Conservation (phyloP, 1,140 invertebrate genomes). For the Diachasmimorpha longicaudata region DNA sequence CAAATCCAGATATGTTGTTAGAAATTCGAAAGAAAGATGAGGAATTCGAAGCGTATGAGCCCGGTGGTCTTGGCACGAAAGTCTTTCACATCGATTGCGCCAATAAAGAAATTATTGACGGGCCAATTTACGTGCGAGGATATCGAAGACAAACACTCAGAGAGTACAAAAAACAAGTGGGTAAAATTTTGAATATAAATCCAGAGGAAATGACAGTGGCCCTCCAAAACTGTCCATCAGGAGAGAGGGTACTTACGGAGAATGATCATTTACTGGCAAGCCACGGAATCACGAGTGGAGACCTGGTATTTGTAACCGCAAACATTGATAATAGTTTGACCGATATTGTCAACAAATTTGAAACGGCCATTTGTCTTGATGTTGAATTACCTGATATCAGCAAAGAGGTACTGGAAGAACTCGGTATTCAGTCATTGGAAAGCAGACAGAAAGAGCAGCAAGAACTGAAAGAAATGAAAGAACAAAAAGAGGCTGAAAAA, state of each 20-base stretch:
- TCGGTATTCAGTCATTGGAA: slow-evolving; percentile 65
- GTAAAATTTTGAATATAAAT: slow-evolving; percentile 59
- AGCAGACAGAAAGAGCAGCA: slow-evolving; percentile 25
- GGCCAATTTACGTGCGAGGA: slow-evolving; percentile 69
- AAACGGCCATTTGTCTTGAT: slow-evolving; percentile 68
- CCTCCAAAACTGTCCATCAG: slow-evolving; percentile 61
- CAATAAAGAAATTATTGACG: slow-evolving; percentile 67
- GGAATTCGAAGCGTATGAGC: slow-evolving; percentile 70
- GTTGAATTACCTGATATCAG: slow-evolving; percentile 68
- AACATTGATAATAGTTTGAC: slow-evolving; percentile 40
- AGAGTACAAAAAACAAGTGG: slow-evolving; percentile 69
- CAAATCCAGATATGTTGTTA: slow-evolving; percentile 70
- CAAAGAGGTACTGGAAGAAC: slow-evolving; percentile 63
- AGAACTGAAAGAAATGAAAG: slow-evolving; percentile 25
- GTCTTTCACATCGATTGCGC: slow-evolving; percentile 70
- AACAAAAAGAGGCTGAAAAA: slow-evolving; percentile 20
- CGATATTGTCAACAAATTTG: slow-evolving; percentile 64
- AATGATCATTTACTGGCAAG: slow-evolving; percentile 62
- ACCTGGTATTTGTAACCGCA: slow-evolving; percentile 62
- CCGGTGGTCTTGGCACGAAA: slow-evolving; percentile 68
- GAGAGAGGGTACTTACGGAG: slow-evolving; percentile 59
- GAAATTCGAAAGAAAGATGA: slow-evolving; percentile 72
- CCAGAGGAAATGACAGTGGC: slow-evolving; percentile 63
- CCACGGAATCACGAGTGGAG: slow-evolving; percentile 62
- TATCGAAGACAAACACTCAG: slow-evolving; percentile 66